Evolutionary conservation across 2,797 vertebrate genomes (phyloP).

Genomic region (Huso huso): DNA sequence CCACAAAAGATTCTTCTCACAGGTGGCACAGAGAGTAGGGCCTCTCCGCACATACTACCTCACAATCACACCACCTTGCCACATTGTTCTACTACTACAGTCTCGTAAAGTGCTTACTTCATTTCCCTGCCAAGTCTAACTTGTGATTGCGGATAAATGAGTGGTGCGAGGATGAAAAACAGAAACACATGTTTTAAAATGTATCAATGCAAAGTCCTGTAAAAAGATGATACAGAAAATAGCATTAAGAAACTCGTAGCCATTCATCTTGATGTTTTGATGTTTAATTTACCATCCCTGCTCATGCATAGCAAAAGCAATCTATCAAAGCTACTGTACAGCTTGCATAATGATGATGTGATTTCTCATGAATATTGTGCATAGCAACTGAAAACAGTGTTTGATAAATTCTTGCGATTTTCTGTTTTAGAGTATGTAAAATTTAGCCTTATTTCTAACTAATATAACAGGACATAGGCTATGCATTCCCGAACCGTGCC

Average conservation of each 20-base stretch:
- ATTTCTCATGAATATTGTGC: conserved; percentile 50
- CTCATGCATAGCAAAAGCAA: conserved; percentile 27
- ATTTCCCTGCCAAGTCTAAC: too few species aligned
- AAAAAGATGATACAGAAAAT: conserved; percentile 33
- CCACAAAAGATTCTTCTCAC: too few species aligned
- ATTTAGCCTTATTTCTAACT: too few species aligned
- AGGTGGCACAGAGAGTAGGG: too few species aligned
- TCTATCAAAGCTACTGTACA: conserved; percentile 38
- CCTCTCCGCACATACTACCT: too few species aligned
- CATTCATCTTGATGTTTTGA: conserved; percentile 32
- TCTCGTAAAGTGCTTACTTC: too few species aligned
- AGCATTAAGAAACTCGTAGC: conserved; percentile 17
- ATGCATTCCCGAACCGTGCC: too few species aligned
- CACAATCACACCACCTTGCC: too few species aligned
- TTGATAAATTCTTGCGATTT: conserved; percentile 22
- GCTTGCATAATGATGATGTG: conserved; percentile 36
- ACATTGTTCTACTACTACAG: too few species aligned
- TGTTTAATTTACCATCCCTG: conserved; percentile 42
- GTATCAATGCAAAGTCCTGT: conserved; percentile 31
- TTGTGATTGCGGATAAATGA: too few species aligned
- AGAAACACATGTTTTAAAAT: conserved; percentile 23
- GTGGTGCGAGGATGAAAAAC: too few species aligned
- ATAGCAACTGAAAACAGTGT: conserved; percentile 36
- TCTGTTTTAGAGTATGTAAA: background rate
- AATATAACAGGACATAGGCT: too few species aligned